phyloP scores from a whole-genome alignment of 2,888 invertebrate species.

The Pimpla rufipes region DNA sequence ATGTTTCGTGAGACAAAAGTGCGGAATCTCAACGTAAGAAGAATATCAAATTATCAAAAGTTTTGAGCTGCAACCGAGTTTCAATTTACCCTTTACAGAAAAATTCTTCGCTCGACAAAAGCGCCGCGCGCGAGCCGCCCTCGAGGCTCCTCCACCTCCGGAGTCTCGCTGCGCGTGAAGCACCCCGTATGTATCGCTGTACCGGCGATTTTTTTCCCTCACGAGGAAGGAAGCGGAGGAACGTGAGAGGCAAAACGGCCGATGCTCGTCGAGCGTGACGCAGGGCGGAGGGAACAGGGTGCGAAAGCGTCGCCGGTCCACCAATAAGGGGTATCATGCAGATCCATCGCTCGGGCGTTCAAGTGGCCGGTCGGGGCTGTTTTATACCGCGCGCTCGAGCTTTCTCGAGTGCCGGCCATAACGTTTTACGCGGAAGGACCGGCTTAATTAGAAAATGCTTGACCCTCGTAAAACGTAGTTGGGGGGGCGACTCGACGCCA shows the following conservation, averaged over 20 bases:
- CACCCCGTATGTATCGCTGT: neutral
- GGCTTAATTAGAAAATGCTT: conserved; percentile 82
- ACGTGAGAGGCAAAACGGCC: conserved; percentile 5
- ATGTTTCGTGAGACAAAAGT: neutral
- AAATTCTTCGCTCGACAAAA: neutral
- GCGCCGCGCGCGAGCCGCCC: neutral
- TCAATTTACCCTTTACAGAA: no score
- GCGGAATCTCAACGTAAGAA: neutral
- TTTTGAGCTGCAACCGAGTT: no score
- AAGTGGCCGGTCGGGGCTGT: conserved; percentile 47
- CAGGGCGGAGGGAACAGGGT: conserved; percentile 25
- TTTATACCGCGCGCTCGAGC: conserved; percentile 52
- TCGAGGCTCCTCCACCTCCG: neutral
- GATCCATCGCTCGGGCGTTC: conserved; percentile 56
- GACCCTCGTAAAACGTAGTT: conserved; percentile 76
- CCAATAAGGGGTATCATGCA: conserved; percentile 57
- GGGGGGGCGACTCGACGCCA: conserved; percentile 57
- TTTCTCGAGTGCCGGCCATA: conserved; percentile 74
- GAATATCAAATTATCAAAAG: no score
- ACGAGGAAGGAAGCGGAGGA: conserved; percentile 2
- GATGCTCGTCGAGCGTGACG: neutral
- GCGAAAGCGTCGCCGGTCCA: conserved; percentile 45
- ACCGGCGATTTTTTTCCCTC: conserved; percentile 7
- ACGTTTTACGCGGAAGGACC: conserved; percentile 77
- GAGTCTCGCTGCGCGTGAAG: neutral